These are phyloP conservation scores for Caenorhabditis panamensis DNA, from an alignment of 2,888 invertebrate genomes.

Conservation along the genomic window DNA sequence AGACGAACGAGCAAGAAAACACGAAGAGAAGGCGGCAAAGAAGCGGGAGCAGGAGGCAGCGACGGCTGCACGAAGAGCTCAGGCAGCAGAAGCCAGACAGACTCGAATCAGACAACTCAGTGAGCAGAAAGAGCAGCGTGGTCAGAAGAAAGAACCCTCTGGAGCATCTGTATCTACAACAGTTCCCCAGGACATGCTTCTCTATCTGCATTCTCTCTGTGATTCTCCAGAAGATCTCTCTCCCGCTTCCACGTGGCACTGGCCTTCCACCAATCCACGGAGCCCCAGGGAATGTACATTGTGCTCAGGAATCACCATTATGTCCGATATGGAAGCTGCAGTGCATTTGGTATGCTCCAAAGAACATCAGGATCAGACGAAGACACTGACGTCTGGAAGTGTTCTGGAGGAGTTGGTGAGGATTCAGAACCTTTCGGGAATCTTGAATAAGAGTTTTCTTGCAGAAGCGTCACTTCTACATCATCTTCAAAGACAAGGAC, in stretches of 20 bases:
- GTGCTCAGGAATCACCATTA: slow-evolving; percentile 13
- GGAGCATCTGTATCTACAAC: neutral
- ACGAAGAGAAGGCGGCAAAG: slow-evolving; percentile 95
- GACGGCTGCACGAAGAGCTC: slow-evolving; percentile 24
- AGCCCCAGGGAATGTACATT: slow-evolving; percentile 21
- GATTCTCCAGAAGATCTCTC: neutral
- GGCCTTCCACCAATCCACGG: slow-evolving; percentile 4
- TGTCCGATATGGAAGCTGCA: slow-evolving; percentile 37
- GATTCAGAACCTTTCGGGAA: no score
- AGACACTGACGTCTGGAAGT: slow-evolving; percentile 39
- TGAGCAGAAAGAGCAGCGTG: slow-evolving; percentile 30
- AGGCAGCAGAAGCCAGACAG: slow-evolving; percentile 91
- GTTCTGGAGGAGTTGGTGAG: slow-evolving; percentile 29
- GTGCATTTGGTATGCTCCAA: slow-evolving; percentile 39
- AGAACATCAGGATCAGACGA: slow-evolving; percentile 39
- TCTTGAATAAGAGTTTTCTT: no score
- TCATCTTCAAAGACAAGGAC: slow-evolving; percentile 13
- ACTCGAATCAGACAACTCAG: slow-evolving; percentile 25
- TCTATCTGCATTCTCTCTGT: slow-evolving; percentile 18
- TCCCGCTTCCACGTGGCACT: neutral
- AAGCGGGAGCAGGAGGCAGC: slow-evolving; percentile 84
- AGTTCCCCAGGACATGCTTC: slow-evolving; percentile 20
- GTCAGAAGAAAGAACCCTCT: neutral
- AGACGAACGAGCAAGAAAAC: slow-evolving; percentile 89
- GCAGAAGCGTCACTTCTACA: slow-evolving; percentile 36